Evolutionary conservation across 1,140 invertebrate species (phyloP).

Genomic region (Pollicipes pollicipes): DNA sequence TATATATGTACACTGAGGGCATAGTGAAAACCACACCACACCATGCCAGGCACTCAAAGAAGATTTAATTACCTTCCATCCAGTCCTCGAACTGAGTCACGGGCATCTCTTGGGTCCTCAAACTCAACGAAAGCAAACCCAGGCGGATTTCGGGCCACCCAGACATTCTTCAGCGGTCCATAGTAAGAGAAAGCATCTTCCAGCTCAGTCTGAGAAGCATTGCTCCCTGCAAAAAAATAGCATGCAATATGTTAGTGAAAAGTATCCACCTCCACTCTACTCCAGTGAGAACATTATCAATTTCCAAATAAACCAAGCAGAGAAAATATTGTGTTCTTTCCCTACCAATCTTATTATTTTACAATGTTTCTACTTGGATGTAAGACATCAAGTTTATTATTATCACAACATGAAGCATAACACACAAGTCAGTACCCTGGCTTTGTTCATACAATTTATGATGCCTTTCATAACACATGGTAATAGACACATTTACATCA

Average conservation of each 20-base stretch:
- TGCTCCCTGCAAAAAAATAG: slow-evolving; percentile 78
- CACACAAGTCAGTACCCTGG: too few species aligned
- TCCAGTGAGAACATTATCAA: slow-evolving; percentile 56
- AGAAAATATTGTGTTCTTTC: neutral
- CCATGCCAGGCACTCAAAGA: neutral
- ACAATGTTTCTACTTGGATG: neutral
- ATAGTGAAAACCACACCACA: too few species aligned
- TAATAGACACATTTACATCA: neutral
- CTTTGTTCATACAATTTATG: neutral
- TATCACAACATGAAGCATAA: too few species aligned
- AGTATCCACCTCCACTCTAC: slow-evolving; percentile 77
- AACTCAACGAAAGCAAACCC: slow-evolving; percentile 99
- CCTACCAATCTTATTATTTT: neutral
- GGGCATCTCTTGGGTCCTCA: slow-evolving; percentile 85
- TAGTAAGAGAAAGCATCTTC: slow-evolving; percentile 71
- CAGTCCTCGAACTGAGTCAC: slow-evolving; percentile 84
- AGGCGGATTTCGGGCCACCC: slow-evolving; percentile 84
- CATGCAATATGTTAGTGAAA: slow-evolving; percentile 90
- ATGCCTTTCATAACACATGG: neutral
- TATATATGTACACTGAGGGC: too few species aligned
- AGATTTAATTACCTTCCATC: slow-evolving; percentile 68
- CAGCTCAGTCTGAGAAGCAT: slow-evolving; percentile 72
- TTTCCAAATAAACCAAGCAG: too few species aligned
- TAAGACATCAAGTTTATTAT: too few species aligned
- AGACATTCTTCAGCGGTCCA: slow-evolving; percentile 83